A percentile compares a stretch with the other conserved stretches of the same genome.
Evolutionary conservation across 2,113 vertebrate genomes (phyloP).

Genomic region (Apus apus): DNA sequence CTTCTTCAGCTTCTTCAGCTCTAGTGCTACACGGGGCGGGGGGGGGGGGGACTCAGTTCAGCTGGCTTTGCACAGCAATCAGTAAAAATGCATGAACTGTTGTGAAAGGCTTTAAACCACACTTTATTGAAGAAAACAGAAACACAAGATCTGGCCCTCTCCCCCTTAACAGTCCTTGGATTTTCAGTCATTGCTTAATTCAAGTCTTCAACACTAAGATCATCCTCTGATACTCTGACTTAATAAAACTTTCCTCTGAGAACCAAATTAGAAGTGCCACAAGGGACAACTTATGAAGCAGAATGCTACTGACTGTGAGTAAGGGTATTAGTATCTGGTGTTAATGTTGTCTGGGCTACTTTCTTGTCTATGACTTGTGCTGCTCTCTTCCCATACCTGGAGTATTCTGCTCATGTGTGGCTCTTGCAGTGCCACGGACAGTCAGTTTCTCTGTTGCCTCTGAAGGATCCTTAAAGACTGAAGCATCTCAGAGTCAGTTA

Average conservation of each 20-base stretch:
- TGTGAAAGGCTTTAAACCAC: slow-evolving; percentile 14
- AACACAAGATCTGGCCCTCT: slow-evolving; percentile 6
- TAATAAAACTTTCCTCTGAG: slow-evolving; percentile 27
- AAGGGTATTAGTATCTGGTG: not conserved
- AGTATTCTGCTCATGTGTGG: rapidly evolving
- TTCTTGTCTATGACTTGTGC: not conserved
- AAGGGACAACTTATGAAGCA: not conserved
- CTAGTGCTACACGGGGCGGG: not conserved
- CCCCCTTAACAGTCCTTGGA: not conserved
- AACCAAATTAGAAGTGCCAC: not conserved
- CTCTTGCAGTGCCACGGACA: not conserved
- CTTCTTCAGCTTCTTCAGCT: not conserved
- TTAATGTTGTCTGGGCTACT: not conserved
- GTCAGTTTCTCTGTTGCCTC: not conserved
- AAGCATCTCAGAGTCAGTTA: not conserved
- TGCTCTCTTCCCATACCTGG: not conserved
- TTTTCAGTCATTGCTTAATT: slow-evolving; percentile 38
- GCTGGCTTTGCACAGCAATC: not conserved
- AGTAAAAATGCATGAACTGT: slow-evolving; percentile 22
- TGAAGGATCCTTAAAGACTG: not conserved
- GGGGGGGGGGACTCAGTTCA: not conserved
- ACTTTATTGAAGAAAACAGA: slow-evolving; percentile 50
- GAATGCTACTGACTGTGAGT: slow-evolving; percentile 49
- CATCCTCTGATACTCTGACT: slow-evolving; percentile 15
- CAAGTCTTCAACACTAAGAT: slow-evolving; percentile 45